These are phyloP conservation scores for Enteromius unitaeniatus DNA, from an alignment of 2,797 vertebrate species.

Conservation along the genomic window DNA sequence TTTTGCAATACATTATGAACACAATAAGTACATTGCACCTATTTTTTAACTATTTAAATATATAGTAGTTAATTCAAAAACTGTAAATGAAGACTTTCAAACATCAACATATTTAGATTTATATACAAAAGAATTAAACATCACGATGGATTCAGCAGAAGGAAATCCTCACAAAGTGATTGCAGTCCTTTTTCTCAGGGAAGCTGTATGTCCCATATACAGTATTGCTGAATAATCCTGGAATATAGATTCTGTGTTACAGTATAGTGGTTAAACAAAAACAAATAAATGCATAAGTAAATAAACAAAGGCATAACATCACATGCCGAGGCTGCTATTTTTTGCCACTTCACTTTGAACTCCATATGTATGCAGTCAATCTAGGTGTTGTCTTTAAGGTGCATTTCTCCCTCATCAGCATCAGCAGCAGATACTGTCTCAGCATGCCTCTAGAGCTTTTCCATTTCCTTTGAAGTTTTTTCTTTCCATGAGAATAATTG, in stretches of 20 bases:
- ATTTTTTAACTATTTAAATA: too few relatives aligned
- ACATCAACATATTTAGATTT: neutral
- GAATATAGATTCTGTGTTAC: neutral
- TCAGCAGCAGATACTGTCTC: constrained; percentile 36
- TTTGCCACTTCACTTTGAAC: neutral
- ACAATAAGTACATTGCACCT: too few relatives aligned
- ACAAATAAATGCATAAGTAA: neutral
- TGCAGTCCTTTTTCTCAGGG: neutral
- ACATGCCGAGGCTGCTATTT: neutral
- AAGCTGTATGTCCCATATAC: neutral
- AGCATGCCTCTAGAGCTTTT: constrained; percentile 52
- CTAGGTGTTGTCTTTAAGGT: neutral
- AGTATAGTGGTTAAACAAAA: neutral
- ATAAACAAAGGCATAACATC: neutral
- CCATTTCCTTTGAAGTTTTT: constrained; percentile 61
- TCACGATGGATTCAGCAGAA: too few relatives aligned
- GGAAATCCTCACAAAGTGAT: too few relatives aligned
- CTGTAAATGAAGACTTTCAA: neutral
- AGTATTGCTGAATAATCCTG: neutral
- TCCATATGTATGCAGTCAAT: constrained; percentile 19
- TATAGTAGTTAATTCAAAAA: neutral
- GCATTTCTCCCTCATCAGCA: constrained; percentile 14
- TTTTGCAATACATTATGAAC: too few relatives aligned
- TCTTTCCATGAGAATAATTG: constrained; percentile 44
- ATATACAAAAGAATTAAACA: too few relatives aligned